phyloP scores from a whole-genome alignment of 2,113 vertebrate genomes.

The Girardinichthys multiradiatus region DNA sequence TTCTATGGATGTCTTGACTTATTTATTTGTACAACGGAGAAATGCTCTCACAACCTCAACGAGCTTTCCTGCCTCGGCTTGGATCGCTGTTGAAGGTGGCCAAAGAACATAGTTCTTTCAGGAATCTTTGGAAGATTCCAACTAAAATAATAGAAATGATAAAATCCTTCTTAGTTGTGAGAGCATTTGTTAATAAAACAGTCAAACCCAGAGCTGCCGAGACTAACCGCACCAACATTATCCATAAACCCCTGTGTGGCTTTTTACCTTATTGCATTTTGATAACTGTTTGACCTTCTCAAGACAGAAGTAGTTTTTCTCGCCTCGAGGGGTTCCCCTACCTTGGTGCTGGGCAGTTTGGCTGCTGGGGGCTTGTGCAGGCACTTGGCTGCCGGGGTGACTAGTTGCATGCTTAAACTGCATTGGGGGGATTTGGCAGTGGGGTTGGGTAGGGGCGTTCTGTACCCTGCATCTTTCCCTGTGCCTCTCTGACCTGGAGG shows the following conservation, averaged over 20 bases:
- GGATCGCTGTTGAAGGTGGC: conserved; percentile 16
- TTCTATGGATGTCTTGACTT: conserved; percentile 52
- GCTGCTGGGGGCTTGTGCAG: no score
- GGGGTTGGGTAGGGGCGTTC: no score
- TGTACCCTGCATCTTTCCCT: no score
- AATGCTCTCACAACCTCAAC: conserved; percentile 50
- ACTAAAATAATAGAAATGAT: conserved; percentile 54
- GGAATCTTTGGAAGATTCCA: conserved; percentile 53
- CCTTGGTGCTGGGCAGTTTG: no score
- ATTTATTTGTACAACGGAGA: conserved; percentile 66
- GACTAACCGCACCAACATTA: conserved; percentile 7
- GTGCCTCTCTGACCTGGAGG: no score
- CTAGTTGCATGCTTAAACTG: no score
- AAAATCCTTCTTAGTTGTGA: conserved; percentile 40
- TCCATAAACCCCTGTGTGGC: conserved; percentile 3
- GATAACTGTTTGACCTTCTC: neutral
- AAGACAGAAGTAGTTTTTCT: neutral
- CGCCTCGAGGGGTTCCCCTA: no score
- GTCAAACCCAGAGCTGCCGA: conserved; percentile 22
- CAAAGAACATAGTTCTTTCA: conserved; percentile 35
- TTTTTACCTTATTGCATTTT: conserved; percentile 12
- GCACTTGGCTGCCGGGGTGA: no score
- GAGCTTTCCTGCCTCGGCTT: conserved; percentile 13
- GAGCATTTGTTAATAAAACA: conserved; percentile 39
- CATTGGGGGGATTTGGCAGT: no score